Conservation (phyloP, 2,113 vertebrate species). For the Orcinus orca region DNA sequence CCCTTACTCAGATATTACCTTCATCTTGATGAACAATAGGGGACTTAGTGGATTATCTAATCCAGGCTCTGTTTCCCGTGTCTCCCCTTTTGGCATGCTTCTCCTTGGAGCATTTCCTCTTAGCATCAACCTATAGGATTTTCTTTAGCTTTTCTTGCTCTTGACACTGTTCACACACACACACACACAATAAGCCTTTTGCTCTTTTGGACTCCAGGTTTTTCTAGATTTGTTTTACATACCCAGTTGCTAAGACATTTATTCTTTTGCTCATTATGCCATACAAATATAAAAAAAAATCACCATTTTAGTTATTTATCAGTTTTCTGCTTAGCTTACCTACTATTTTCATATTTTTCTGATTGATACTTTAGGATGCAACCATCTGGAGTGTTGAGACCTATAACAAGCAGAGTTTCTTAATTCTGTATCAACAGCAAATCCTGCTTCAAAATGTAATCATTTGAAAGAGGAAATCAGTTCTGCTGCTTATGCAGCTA, state of each 20-base stretch:
- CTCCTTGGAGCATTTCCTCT: neutral
- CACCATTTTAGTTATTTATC: neutral
- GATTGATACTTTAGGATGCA: neutral
- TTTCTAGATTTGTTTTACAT: neutral
- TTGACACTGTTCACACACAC: neutral
- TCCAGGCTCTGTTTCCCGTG: neutral
- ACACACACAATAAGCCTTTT: neutral
- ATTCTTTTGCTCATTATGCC: neutral
- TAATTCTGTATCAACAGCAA: neutral
- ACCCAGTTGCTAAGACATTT: neutral
- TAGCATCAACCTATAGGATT: neutral
- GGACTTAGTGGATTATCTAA: neutral
- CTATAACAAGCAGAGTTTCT: neutral
- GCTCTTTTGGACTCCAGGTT: neutral
- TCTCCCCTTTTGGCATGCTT: neutral
- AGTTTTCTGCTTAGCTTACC: neutral
- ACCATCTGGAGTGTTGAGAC: neutral
- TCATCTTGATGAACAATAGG: neutral
- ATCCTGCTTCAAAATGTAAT: neutral
- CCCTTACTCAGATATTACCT: neutral
- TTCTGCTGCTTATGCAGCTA: neutral
- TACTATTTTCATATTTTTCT: neutral
- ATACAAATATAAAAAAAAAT: neutral
- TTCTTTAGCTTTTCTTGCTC: neutral
- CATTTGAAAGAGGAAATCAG: neutral